Evolutionary conservation across 2,113 vertebrate species (phyloP).

Genomic region (Urocynchramus pylzowi): DNA sequence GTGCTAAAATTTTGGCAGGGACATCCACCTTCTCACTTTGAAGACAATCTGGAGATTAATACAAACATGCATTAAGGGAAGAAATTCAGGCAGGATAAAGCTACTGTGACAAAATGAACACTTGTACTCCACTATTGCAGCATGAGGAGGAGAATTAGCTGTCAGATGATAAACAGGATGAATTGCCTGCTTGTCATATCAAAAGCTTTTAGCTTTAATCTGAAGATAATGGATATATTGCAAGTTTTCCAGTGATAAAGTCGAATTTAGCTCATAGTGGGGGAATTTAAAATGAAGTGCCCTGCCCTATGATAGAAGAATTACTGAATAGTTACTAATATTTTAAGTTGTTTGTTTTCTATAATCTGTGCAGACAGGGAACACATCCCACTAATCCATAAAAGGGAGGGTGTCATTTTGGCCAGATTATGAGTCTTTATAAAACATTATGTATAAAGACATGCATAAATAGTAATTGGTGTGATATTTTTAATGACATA

Average conservation of each 20-base stretch:
- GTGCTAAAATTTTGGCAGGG: constrained; percentile 41
- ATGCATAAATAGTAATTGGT: not conserved
- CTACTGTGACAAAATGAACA: constrained; percentile 56
- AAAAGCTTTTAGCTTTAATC: constrained; percentile 67
- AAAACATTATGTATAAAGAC: not conserved
- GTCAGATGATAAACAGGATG: constrained; percentile 61
- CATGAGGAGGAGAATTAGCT: constrained; percentile 48
- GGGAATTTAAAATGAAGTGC: not conserved
- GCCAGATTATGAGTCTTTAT: not conserved
- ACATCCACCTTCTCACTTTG: constrained; percentile 31
- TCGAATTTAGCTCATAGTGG: not conserved
- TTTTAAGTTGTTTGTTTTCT: not conserved
- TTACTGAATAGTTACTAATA: not conserved
- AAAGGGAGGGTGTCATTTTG: not conserved
- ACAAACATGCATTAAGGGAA: constrained; percentile 23
- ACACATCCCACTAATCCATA: not conserved
- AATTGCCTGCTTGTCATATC: constrained; percentile 60
- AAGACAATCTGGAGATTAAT: constrained; percentile 50
- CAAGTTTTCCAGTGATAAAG: constrained; percentile 23
- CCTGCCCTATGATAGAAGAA: not conserved
- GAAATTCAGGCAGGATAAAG: constrained; percentile 30
- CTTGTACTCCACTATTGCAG: constrained; percentile 23
- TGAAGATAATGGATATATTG: constrained; percentile 52
- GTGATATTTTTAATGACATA: not conserved
- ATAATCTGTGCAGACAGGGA: not conserved